phyloP scores from a whole-genome alignment of 2,113 vertebrate genomes.

The Uropsilus gracilis region DNA sequence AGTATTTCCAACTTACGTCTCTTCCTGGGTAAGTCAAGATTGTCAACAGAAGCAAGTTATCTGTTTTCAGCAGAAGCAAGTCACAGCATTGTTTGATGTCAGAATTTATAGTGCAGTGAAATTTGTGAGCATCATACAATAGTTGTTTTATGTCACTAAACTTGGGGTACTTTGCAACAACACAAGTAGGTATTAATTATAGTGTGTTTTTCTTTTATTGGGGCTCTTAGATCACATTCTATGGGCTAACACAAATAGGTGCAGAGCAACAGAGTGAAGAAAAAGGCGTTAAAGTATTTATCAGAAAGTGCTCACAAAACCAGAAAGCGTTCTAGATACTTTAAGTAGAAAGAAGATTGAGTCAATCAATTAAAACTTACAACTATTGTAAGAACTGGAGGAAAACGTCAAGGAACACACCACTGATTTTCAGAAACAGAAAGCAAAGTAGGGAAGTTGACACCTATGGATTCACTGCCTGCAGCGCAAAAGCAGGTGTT shows the following conservation, averaged over 20 bases:
- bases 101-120: background rate
- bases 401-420: background rate
- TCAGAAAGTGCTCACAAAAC: background rate
- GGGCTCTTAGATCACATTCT: background rate
- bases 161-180: background rate
- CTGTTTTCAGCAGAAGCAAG: background rate
- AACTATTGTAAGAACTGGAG: background rate
- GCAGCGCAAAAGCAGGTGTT: background rate
- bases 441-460: background rate
- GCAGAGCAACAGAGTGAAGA: background rate
- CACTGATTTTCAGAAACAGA: background rate
- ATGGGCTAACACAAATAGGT: background rate
- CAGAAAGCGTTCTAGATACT: background rate
- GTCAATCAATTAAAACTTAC: background rate
- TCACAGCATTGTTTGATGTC: rapidly evolving
- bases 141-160: background rate
- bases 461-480: background rate
- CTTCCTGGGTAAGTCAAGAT: background rate
- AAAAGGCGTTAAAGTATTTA: background rate
- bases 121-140: background rate
- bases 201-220: background rate
- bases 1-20: background rate
- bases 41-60: no score
- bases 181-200: background rate
- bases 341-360: background rate